Conservation (phyloP, 1,140 invertebrate genomes). For the Rhyzopertha dominica region DNA sequence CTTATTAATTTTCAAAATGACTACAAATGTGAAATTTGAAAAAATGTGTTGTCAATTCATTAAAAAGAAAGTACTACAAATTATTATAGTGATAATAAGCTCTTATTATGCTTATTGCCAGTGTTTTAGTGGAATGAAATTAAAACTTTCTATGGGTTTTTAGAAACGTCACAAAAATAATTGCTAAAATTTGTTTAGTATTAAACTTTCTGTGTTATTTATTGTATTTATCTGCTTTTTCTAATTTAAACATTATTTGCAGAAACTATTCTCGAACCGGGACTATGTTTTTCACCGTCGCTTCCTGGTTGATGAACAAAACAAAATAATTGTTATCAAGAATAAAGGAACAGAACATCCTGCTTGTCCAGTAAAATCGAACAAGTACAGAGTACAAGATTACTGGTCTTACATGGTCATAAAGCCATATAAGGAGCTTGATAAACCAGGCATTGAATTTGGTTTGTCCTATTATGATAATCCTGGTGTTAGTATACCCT, state of each 20-base stretch:
- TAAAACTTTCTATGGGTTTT: no score
- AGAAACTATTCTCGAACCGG: constrained; percentile 76
- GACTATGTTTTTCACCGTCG: constrained; percentile 82
- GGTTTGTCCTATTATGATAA: constrained; percentile 83
- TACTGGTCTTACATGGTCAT: constrained; percentile 88
- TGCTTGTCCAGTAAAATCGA: constrained; percentile 51
- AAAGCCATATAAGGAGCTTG: constrained; percentile 57
- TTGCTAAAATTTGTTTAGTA: no score
- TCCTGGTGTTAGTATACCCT: constrained; percentile 68
- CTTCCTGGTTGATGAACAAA: constrained; percentile 56
- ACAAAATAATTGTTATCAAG: constrained; percentile 55
- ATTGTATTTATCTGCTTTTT: no score
- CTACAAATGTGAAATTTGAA: no score
- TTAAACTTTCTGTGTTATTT: no score
- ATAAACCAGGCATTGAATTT: constrained; percentile 68
- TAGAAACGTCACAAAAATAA: no score
- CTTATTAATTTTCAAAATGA: no score
- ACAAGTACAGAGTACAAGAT: constrained; percentile 63
- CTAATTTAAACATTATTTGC: constrained; percentile 34
- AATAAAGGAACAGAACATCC: constrained; percentile 60
- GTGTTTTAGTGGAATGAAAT: no score
- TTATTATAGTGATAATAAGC: no score
- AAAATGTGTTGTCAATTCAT: no score
- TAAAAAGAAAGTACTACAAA: no score
- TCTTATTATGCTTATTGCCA: no score